A percentile compares a stretch with the other conserved stretches of the same genome.
Conservation (phyloP, 2,888 invertebrate species). For the Urechis unicinctus region DNA sequence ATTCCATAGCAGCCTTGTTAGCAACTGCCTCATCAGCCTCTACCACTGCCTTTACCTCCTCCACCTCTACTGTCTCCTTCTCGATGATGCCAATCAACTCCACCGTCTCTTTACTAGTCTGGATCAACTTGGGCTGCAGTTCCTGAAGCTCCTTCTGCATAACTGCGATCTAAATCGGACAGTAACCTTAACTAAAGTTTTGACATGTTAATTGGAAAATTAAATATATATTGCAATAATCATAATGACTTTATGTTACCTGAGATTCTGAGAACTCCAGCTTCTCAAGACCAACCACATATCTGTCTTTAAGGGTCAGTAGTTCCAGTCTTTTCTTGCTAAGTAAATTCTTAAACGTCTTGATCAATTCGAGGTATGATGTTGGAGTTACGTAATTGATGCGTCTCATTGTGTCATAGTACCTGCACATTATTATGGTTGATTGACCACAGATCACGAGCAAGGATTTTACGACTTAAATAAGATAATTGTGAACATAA, state of each 20-base stretch:
- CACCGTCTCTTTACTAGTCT: conserved; percentile 45
- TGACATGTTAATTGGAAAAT: background rate
- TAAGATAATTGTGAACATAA: conserved; percentile 1
- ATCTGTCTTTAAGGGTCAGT: conserved; percentile 58
- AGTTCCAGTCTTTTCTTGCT: conserved; percentile 45
- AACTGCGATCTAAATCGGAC: conserved; percentile 21
- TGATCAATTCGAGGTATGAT: conserved; percentile 48
- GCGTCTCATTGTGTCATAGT: conserved; percentile 41
- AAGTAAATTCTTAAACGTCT: conserved; percentile 46
- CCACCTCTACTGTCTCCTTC: conserved; percentile 45
- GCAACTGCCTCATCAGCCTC: conserved; percentile 45
- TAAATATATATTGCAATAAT: background rate
- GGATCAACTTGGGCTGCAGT: conserved; percentile 43
- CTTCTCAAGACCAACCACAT: conserved; percentile 53
- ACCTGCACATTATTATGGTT: conserved; percentile 24
- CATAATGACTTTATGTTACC: conserved; percentile 22
- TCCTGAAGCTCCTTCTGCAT: conserved; percentile 47
- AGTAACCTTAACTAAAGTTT: background rate
- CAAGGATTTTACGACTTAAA: background rate
- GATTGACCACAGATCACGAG: background rate
- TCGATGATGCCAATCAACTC: conserved; percentile 47
- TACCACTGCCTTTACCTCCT: conserved; percentile 41
- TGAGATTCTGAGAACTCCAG: conserved; percentile 47
- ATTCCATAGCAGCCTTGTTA: conserved; percentile 39
- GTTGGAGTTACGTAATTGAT: conserved; percentile 49